phyloP scores from a whole-genome alignment of 2,113 vertebrate species.

The Tympanuchus pallidicinctus region DNA sequence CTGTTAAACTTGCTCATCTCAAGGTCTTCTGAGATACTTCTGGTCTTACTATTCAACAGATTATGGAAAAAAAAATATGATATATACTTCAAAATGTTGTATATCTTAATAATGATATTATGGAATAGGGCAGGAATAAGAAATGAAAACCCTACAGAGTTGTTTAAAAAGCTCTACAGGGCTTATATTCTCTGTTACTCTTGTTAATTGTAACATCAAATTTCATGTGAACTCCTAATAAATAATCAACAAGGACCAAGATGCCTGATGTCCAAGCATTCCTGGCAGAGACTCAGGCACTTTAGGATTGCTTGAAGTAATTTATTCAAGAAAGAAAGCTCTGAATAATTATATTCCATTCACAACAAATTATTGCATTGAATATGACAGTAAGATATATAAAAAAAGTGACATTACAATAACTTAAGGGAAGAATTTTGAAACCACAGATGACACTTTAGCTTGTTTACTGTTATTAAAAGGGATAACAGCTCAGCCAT shows the following conservation, averaged over 20 bases:
- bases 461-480: background rate
- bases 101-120: background rate
- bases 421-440: background rate
- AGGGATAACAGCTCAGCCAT: background rate
- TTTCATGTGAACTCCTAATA: background rate
- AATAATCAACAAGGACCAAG: background rate
- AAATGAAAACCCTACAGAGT: background rate
- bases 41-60: background rate
- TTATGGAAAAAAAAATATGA: background rate
- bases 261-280: background rate
- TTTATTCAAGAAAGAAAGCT: background rate
- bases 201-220: background rate
- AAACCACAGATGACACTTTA: background rate
- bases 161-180: background rate
- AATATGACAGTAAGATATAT: background rate
- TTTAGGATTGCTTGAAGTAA: background rate
- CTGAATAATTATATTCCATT: background rate
- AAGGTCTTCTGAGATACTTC: background rate
- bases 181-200: background rate
- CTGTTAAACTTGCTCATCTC: background rate
- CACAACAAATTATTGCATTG: background rate
- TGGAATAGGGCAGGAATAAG: background rate
- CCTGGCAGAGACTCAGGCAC: background rate
- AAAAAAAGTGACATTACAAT: background rate
- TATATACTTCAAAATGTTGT: background rate